phyloP scores from a whole-genome alignment of 2,797 vertebrate species.

The Sebastes wilsoni region DNA sequence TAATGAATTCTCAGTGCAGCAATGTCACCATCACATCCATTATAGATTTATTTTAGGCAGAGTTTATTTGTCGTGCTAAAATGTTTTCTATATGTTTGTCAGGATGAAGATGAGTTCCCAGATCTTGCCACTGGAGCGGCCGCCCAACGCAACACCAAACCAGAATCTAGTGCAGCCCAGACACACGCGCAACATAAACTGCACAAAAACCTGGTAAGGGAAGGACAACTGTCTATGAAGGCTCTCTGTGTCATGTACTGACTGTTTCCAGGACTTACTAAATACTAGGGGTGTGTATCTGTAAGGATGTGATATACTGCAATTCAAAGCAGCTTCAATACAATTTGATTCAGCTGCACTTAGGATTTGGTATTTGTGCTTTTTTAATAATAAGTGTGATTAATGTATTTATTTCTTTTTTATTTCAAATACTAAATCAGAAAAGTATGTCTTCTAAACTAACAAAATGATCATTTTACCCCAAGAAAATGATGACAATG shows the following conservation, averaged over 20 bases:
- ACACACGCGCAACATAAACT: slow-evolving; percentile 87
- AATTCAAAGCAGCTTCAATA: background rate
- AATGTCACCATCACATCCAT: background rate
- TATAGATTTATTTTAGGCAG: background rate
- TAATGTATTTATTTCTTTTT: background rate
- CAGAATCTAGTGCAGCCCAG: slow-evolving; percentile 70
- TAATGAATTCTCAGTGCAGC: background rate
- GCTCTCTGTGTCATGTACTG: background rate
- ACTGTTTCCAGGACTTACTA: background rate
- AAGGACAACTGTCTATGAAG: background rate
- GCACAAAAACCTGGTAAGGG: slow-evolving; percentile 88
- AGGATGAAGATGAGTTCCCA: slow-evolving; percentile 97
- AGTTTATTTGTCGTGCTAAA: background rate
- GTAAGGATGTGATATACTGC: background rate
- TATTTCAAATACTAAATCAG: background rate
- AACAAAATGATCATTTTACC: background rate
- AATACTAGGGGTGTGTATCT: background rate
- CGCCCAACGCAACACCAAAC: slow-evolving; percentile 80
- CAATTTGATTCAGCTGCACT: background rate
- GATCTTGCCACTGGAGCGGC: slow-evolving; percentile 86
- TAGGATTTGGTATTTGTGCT: background rate
- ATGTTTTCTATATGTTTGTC: slow-evolving; percentile 9
- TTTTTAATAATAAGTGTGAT: background rate
- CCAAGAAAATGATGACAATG: background rate
- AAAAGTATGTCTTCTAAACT: background rate